A percentile compares a stretch with the other conserved stretches of the same genome.
phyloP scores from a whole-genome alignment of 1,140 invertebrate species.

The Aphelenchoides fujianensis region DNA sequence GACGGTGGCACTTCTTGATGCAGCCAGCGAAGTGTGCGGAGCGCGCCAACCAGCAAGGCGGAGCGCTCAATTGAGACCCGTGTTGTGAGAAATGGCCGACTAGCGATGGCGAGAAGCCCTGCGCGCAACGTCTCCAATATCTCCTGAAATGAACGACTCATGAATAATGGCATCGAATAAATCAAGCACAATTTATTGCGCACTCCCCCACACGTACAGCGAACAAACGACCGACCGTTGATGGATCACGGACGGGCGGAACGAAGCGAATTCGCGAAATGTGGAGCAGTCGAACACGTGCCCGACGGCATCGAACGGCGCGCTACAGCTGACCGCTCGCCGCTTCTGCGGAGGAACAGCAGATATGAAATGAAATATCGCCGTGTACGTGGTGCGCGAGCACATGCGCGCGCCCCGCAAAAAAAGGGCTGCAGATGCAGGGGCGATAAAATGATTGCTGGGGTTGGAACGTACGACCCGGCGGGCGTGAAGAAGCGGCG shows the following conservation, averaged over 20 bases:
- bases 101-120: background rate
- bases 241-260: background rate
- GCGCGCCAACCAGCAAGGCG: background rate
- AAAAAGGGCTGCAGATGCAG: conserved; percentile 12
- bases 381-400: background rate
- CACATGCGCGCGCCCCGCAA: background rate
- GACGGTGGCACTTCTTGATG: background rate
- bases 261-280: too few relatives aligned
- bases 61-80: background rate
- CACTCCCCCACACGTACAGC: too few relatives aligned
- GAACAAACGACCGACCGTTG: too few relatives aligned
- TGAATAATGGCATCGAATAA: too few relatives aligned
- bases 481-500: background rate
- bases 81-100: background rate
- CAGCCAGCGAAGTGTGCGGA: background rate
- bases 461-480: conserved; percentile 19
- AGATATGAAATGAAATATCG: background rate
- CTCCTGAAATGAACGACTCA: background rate
- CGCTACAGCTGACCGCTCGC: background rate
- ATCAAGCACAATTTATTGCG: too few relatives aligned
- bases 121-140: background rate
- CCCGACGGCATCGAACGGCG: background rate
- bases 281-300: background rate
- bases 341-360: background rate
- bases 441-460: background rate